A percentile compares a stretch with the other conserved stretches of the same genome.
These are phyloP conservation scores for Daktulosphaira vitifoliae DNA, from an alignment of 1,140 invertebrate species.

Conservation along the genomic window DNA sequence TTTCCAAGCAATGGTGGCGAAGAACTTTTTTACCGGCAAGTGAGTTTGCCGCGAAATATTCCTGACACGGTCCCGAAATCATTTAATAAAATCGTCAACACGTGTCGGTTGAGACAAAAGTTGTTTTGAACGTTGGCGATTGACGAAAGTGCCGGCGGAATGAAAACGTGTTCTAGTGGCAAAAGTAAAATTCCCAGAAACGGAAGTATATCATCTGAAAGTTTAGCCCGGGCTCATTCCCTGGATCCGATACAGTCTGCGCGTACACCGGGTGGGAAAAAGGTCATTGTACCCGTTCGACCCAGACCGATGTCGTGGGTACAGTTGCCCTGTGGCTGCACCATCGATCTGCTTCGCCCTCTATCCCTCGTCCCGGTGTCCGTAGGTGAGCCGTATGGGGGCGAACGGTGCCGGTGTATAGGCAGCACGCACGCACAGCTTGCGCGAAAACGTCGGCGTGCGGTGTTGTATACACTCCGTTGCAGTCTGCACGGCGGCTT, in stretches of 20 bases:
- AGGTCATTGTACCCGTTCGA: slow-evolving; percentile 29
- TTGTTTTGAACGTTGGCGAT: no score
- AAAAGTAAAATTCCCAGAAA: no score
- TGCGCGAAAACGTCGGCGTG: background rate
- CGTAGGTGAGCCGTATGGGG: no score
- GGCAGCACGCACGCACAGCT: background rate
- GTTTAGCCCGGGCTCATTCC: slow-evolving; percentile 30
- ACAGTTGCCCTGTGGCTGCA: slow-evolving; percentile 12
- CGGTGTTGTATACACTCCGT: background rate
- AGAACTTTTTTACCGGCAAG: no score
- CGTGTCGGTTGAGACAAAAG: no score
- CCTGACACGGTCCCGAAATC: no score
- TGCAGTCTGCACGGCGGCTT: slow-evolving; percentile 29
- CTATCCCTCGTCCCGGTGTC: background rate
- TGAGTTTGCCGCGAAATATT: no score
- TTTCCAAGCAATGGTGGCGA: no score
- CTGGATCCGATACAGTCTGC: slow-evolving; percentile 10
- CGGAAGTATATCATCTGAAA: slow-evolving; percentile 14
- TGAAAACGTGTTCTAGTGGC: no score
- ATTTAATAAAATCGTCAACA: no score
- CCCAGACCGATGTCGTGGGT: slow-evolving; percentile 12
- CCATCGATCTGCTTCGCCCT: slow-evolving; percentile 24
- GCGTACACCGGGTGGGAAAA: background rate
- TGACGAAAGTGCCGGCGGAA: no score
- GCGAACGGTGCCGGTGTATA: no score